Evolutionary conservation across 2,113 vertebrate genomes (phyloP).

Genomic region (Sarotherodon lohbergeri): DNA sequence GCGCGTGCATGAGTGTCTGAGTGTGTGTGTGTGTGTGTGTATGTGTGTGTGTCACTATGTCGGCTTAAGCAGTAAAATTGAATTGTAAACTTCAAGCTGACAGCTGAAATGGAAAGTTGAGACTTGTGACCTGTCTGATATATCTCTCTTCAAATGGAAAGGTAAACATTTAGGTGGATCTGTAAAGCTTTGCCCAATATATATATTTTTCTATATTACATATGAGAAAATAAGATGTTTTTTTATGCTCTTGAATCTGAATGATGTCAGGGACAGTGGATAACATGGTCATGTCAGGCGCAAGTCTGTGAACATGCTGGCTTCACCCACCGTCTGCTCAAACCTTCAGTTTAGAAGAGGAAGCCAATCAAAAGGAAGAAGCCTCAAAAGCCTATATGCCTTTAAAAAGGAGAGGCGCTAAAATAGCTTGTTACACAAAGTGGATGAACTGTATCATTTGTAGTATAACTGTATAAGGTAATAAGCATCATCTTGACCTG

Average conservation of each 20-base stretch:
- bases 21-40: not conserved
- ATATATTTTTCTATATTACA: not conserved
- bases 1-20: not conserved
- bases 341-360: not conserved
- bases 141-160: not conserved
- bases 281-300: not conserved
- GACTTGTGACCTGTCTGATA: conserved; percentile 1
- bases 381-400: not conserved
- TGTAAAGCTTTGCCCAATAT: not conserved
- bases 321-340: not conserved
- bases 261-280: not conserved
- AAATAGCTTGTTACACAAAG: not conserved
- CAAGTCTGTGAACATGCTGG: not conserved
- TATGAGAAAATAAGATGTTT: not conserved
- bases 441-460: not conserved
- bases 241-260: not conserved
- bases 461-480: not conserved
- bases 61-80: not conserved
- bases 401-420: not conserved
- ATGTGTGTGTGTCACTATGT: not conserved
- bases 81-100: conserved; percentile 10
- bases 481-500: not conserved
- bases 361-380: not conserved
- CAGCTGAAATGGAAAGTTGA: conserved; percentile 20
- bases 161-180: not conserved